These are phyloP conservation scores for Bombycilla garrulus DNA, from an alignment of 2,113 vertebrate genomes.

Conservation along the genomic window DNA sequence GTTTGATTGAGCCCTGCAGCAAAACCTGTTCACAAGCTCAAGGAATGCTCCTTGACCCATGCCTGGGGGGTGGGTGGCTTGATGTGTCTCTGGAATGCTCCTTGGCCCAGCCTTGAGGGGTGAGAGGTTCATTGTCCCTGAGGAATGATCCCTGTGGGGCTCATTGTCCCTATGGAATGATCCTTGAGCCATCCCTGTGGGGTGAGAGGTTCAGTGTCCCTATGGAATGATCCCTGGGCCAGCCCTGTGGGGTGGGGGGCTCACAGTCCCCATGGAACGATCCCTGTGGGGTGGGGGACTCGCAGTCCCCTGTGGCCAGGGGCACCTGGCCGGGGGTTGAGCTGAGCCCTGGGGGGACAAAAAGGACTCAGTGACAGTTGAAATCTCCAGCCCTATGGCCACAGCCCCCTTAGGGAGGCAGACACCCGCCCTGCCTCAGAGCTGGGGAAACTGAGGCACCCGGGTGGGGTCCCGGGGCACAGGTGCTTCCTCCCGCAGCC, in stretches of 20 bases:
- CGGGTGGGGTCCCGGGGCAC: fast-evolving
- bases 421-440: fast-evolving
- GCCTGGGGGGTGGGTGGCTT: background rate
- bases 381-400: background rate
- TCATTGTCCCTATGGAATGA: background rate
- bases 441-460: background rate
- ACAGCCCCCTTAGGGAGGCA: background rate
- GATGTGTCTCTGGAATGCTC: fast-evolving
- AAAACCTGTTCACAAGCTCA: background rate
- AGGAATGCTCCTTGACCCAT: background rate
- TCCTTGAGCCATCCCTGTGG: background rate
- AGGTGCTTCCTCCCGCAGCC: background rate
- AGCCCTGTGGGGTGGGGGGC: background rate
- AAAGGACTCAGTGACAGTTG: fast-evolving
- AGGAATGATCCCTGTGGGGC: background rate
- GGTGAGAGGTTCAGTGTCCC: background rate
- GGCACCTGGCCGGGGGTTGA: fast-evolving
- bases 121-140: fast-evolving
- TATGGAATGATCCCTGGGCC: background rate
- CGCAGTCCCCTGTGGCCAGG: fast-evolving
- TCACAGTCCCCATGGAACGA: background rate
- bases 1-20: background rate
- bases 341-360: background rate
- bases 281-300: background rate
- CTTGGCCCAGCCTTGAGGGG: background rate